A percentile compares a stretch with the other conserved stretches of the same genome.
These are phyloP conservation scores for Pangasius sanitwongsei DNA, from an alignment of 2,797 vertebrate genomes.

Conservation along the genomic window DNA sequence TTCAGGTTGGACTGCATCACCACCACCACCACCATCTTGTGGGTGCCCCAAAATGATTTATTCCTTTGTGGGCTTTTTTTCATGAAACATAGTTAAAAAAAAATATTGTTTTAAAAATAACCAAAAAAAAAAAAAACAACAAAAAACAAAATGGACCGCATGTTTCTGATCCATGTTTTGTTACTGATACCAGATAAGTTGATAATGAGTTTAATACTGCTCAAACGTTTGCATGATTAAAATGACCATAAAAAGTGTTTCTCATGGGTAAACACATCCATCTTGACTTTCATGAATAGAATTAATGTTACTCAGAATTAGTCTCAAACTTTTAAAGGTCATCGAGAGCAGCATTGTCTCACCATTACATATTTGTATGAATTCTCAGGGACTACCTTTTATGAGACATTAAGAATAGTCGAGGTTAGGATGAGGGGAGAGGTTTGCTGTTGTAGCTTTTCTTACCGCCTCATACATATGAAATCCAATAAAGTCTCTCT, in stretches of 20 bases:
- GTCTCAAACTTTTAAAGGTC: neutral
- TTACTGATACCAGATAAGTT: neutral
- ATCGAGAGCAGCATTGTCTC: neutral
- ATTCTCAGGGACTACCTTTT: neutral
- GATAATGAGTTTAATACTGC: neutral
- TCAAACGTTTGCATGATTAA: neutral
- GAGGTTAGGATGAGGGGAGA: neutral
- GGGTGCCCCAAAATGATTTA: neutral
- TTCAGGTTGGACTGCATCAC: neutral
- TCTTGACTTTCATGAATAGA: constrained; percentile 8
- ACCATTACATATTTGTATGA: neutral
- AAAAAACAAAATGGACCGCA: neutral
- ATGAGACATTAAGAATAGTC: neutral
- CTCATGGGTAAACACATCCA: neutral
- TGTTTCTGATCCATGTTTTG: neutral
- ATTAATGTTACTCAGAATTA: neutral
- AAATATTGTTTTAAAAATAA: neutral
- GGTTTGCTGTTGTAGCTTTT: neutral
- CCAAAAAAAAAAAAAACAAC: neutral
- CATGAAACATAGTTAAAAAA: neutral
- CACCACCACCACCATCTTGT: neutral
- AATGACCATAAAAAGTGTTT: no score
- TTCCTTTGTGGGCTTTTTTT: no score
- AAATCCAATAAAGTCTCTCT: constrained; percentile 19
- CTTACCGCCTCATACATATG: constrained; percentile 5